phyloP scores from a whole-genome alignment of 1,140 invertebrate species.

The Panagrolaimus sp. region DNA sequence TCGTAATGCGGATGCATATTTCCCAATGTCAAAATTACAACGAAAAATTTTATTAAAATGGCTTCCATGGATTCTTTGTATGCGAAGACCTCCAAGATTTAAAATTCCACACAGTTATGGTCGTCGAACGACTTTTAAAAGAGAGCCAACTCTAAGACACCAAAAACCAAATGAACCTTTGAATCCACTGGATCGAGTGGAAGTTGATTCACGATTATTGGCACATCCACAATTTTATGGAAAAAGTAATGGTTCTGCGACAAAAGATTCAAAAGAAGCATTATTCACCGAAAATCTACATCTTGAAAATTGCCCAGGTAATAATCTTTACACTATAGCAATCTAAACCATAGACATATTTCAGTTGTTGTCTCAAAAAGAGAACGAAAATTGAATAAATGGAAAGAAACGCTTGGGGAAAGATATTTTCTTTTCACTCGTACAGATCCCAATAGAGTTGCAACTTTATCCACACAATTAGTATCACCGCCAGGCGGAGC shows the following conservation, averaged over 20 bases:
- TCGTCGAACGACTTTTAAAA: not conserved
- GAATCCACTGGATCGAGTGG: not conserved
- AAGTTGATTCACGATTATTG: not conserved
- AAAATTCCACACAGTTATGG: conserved; percentile 10
- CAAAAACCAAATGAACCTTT: not conserved
- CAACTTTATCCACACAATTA: not conserved
- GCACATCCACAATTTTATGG: not conserved
- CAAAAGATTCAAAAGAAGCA: not conserved
- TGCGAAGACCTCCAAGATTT: conserved; percentile 74
- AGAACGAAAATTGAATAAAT: not conserved
- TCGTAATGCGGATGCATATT: conserved; percentile 87
- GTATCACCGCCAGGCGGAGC: not conserved
- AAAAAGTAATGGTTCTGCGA: not conserved
- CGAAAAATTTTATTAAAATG: conserved; percentile 87
- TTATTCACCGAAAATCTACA: not conserved
- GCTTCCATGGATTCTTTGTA: conserved; percentile 87
- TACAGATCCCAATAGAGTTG: not conserved
- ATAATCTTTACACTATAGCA: too few species aligned
- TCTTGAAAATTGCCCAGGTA: conserved; percentile 7
- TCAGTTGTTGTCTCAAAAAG: not conserved
- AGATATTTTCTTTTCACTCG: not conserved
- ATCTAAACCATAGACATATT: not conserved
- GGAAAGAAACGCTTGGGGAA: not conserved
- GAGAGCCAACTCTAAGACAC: not conserved
- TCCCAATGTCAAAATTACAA: conserved; percentile 91